Conservation (phyloP, 2,113 vertebrate species). For the Corythornis cristatus region DNA sequence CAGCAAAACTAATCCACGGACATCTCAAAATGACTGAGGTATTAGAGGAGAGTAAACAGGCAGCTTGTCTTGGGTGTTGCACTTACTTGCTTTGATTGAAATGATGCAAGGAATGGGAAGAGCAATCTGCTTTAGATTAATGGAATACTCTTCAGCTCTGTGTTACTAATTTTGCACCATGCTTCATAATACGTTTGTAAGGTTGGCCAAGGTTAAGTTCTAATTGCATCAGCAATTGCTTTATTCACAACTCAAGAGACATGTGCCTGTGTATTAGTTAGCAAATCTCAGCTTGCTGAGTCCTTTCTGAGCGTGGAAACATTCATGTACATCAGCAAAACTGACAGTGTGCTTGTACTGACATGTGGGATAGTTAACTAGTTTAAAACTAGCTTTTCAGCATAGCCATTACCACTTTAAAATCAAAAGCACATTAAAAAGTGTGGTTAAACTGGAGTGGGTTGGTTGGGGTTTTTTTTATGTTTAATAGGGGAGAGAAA, state of each 20-base stretch:
- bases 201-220: slow-evolving; percentile 44
- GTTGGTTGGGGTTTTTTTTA: no score
- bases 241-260: slow-evolving; percentile 1
- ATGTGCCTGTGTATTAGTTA: background rate
- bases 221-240: slow-evolving; percentile 44
- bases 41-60: background rate
- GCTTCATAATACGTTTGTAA: slow-evolving; percentile 4
- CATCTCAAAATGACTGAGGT: background rate
- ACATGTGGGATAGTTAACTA: background rate
- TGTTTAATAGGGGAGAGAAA: background rate
- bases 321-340: background rate
- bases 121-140: slow-evolving; percentile 37
- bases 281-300: background rate
- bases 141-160: background rate
- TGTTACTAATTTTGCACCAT: slow-evolving; percentile 13
- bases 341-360: background rate
- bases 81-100: slow-evolving; percentile 24
- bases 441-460: background rate
- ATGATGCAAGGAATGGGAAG: slow-evolving; percentile 31
- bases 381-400: background rate
- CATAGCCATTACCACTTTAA: background rate
- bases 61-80: background rate
- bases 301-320: background rate
- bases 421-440: background rate
- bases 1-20: background rate